phyloP scores from a whole-genome alignment of 1,140 invertebrate species.

The Drosophila yakuba region DNA sequence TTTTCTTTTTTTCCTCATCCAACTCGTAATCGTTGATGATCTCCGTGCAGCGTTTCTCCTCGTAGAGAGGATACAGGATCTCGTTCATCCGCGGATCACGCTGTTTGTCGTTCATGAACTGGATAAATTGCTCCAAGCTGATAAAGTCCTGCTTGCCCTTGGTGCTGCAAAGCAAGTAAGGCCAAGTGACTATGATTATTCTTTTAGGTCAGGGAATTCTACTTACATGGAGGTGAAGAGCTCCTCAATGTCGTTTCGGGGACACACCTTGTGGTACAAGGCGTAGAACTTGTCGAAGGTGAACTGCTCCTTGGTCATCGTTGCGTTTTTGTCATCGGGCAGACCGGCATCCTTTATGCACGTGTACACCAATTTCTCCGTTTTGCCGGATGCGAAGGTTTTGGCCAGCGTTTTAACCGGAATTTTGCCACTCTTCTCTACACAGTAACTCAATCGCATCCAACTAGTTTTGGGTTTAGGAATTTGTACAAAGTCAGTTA shows the following conservation, averaged over 20 bases:
- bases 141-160: conserved; percentile 96
- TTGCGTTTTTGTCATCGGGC: conserved; percentile 98
- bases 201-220: too few species aligned
- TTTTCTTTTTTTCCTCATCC: conserved; percentile 91
- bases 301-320: conserved; percentile 97
- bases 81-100: conserved; percentile 99
- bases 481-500: neutral
- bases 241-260: conserved; percentile 99
- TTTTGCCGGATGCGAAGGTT: conserved; percentile 98
- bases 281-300: conserved; percentile 99
- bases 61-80: conserved; percentile 99
- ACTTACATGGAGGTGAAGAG: conserved; percentile 98
- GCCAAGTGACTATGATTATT: neutral
- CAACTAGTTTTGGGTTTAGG: conserved; percentile 87
- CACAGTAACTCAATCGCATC: conserved; percentile 97
- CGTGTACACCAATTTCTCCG: conserved; percentile 99
- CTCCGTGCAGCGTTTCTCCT: conserved; percentile 96
- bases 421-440: conserved; percentile 97
- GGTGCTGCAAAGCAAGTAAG: conserved; percentile 87
- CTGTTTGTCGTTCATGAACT: conserved; percentile 99
- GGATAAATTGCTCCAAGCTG: conserved; percentile 94
- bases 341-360: conserved; percentile 96
- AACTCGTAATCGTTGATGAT: conserved; percentile 98
- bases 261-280: conserved; percentile 99
- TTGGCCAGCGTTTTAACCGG: conserved; percentile 98